Percentiles rank a stretch among this genome's conserved stretches.
These are phyloP conservation scores for Phrynocephalus guinanensis DNA, from an alignment of 2,797 vertebrate genomes.

Conservation along the genomic window DNA sequence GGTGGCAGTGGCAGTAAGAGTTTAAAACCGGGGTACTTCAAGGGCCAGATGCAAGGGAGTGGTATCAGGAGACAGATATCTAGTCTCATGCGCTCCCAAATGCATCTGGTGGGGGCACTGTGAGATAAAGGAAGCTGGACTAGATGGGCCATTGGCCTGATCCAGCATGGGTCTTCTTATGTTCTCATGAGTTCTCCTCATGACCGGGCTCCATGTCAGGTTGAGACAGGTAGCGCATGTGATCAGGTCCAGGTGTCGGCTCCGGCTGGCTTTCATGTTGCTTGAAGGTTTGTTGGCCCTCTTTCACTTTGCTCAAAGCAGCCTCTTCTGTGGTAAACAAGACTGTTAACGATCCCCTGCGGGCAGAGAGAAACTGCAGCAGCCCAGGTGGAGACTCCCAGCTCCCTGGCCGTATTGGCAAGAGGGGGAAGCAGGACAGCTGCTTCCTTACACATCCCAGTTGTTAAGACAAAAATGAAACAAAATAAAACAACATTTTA, in stretches of 20 bases:
- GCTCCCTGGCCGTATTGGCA: slow-evolving; percentile 61
- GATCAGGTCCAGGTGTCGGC: slow-evolving; percentile 15
- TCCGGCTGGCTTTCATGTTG: not conserved
- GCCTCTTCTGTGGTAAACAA: slow-evolving; percentile 67
- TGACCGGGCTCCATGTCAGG: not conserved
- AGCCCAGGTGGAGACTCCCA: slow-evolving; percentile 70
- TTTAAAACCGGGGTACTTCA: too few species aligned
- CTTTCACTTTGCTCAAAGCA: slow-evolving; percentile 49
- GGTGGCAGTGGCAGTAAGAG: too few species aligned
- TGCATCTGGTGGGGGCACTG: too few species aligned
- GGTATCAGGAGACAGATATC: too few species aligned
- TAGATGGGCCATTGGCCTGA: too few species aligned
- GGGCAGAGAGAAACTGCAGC: slow-evolving; percentile 28
- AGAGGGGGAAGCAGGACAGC: slow-evolving; percentile 29
- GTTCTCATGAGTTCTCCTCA: not conserved
- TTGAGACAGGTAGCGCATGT: slow-evolving; percentile 39
- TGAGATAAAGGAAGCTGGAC: too few species aligned
- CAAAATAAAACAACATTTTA: too few species aligned
- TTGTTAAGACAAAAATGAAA: slow-evolving; percentile 31
- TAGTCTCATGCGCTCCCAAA: too few species aligned
- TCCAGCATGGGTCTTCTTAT: too few species aligned
- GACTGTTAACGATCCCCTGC: slow-evolving; percentile 59
- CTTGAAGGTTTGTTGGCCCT: slow-evolving; percentile 21
- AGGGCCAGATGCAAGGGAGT: too few species aligned
- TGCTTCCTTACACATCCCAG: slow-evolving; percentile 51